Evolutionary conservation across 2,888 invertebrate species (phyloP).

Genomic region (Piscicola geometra): DNA sequence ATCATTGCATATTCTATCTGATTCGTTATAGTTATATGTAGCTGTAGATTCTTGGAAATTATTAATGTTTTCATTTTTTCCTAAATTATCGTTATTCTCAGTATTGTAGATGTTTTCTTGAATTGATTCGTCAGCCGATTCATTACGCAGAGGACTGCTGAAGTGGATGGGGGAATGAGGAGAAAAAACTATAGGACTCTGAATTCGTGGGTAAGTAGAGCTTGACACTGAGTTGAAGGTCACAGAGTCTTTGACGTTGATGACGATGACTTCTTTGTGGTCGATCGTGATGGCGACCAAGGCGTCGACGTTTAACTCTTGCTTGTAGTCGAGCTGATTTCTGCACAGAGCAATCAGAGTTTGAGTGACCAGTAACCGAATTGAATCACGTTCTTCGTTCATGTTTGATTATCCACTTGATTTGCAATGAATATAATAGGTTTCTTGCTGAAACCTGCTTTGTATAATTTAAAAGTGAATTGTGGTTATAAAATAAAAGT

Average conservation of each 20-base stretch:
- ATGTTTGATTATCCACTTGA: neutral
- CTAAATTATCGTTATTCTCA: neutral
- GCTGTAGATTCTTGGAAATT: no score
- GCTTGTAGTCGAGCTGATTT: conserved; percentile 28
- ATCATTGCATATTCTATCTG: no score
- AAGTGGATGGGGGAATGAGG: neutral
- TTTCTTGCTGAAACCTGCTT: neutral
- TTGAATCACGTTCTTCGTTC: conserved; percentile 26
- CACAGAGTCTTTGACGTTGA: conserved; percentile 35
- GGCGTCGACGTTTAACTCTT: conserved; percentile 33
- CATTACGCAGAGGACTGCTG: neutral
- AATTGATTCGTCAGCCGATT: neutral
- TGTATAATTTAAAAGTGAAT: neutral
- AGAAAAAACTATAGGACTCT: neutral
- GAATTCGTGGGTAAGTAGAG: no score
- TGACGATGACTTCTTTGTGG: conserved; percentile 31
- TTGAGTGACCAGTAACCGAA: conserved; percentile 27
- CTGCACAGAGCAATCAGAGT: conserved; percentile 26
- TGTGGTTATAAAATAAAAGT: neutral
- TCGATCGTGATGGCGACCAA: conserved; percentile 36
- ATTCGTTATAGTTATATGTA: no score
- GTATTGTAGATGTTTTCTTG: neutral
- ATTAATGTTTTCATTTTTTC: no score
- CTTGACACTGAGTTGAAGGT: neutral
- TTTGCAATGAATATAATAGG: no score